phyloP scores from a whole-genome alignment of 2,888 invertebrate species.

The Leptura quadrifasciata region DNA sequence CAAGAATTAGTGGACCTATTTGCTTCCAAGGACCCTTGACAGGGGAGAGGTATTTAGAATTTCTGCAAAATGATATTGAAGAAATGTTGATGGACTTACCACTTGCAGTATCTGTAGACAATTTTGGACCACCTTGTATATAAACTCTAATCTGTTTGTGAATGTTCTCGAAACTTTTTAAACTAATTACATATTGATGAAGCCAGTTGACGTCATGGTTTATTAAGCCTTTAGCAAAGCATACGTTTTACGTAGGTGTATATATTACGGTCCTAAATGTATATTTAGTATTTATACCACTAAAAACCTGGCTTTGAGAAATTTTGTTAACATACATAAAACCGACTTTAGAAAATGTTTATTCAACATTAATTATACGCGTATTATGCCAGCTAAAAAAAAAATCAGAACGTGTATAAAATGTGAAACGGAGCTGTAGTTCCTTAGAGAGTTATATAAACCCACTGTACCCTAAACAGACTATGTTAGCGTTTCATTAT shows the following conservation, averaged over 20 bases:
- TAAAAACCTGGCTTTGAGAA: neutral
- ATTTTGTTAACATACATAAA: neutral
- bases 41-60: too few relatives aligned
- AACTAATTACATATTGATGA: too few relatives aligned
- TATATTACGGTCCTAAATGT: neutral
- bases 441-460: neutral
- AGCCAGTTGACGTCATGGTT: too few relatives aligned
- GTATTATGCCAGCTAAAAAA: constrained; percentile 6
- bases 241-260: neutral
- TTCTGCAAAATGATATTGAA: too few relatives aligned
- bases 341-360: neutral
- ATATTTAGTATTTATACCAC: neutral
- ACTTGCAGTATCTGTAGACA: too few relatives aligned
- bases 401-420: neutral
- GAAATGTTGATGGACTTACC: too few relatives aligned
- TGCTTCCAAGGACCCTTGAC: too few relatives aligned
- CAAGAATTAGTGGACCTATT: too few relatives aligned
- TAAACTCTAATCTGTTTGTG: too few relatives aligned
- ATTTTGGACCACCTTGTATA: too few relatives aligned
- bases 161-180: too few relatives aligned
- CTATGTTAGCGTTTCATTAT: neutral
- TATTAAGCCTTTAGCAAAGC: too few relatives aligned
- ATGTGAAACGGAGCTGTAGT: constrained; percentile 2
- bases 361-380: constrained; percentile 7
- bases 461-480: neutral